A percentile compares a stretch with the other conserved stretches of the same genome.
phyloP scores from a whole-genome alignment of 1,140 invertebrate genomes.

The Calephelis virginiensis region DNA sequence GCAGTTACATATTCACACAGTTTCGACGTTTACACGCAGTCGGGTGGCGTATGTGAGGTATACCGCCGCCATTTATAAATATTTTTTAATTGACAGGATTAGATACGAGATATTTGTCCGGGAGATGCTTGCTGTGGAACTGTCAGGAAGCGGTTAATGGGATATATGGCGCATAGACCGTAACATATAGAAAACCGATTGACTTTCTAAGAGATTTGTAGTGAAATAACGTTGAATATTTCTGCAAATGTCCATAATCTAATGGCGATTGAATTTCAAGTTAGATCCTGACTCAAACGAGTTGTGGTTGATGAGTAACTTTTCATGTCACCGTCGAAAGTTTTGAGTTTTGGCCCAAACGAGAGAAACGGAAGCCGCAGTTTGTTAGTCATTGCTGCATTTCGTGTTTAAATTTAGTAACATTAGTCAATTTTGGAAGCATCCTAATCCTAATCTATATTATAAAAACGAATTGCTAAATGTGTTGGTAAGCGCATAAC shows the following conservation, averaged over 20 bases:
- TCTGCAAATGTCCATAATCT: background rate
- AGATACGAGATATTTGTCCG: slow-evolving; percentile 13
- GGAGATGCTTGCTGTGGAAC: background rate
- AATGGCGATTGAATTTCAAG: background rate
- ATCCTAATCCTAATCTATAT: too few relatives aligned
- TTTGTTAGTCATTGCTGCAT: too few relatives aligned
- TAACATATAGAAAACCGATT: background rate
- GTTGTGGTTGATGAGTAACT: too few relatives aligned
- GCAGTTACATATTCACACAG: slow-evolving; percentile 10
- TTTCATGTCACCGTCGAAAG: too few relatives aligned
- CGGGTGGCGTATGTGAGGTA: background rate
- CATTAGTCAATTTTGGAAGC: too few relatives aligned
- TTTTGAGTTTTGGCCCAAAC: too few relatives aligned
- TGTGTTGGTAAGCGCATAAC: too few relatives aligned
- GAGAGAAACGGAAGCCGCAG: too few relatives aligned
- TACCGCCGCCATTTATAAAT: slow-evolving; percentile 7
- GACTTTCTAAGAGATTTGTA: slow-evolving; percentile 8
- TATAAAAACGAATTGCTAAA: too few relatives aligned
- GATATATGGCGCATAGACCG: slow-evolving; percentile 2
- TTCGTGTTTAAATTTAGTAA: too few relatives aligned
- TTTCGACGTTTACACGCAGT: background rate
- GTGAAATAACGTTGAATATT: slow-evolving; percentile 11
- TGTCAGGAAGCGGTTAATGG: slow-evolving; percentile 6
- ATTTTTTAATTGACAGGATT: slow-evolving; percentile 17
- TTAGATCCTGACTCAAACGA: too few relatives aligned